Evolutionary conservation across 2,888 invertebrate genomes (phyloP).

Genomic region (Clitarchus hookeri): DNA sequence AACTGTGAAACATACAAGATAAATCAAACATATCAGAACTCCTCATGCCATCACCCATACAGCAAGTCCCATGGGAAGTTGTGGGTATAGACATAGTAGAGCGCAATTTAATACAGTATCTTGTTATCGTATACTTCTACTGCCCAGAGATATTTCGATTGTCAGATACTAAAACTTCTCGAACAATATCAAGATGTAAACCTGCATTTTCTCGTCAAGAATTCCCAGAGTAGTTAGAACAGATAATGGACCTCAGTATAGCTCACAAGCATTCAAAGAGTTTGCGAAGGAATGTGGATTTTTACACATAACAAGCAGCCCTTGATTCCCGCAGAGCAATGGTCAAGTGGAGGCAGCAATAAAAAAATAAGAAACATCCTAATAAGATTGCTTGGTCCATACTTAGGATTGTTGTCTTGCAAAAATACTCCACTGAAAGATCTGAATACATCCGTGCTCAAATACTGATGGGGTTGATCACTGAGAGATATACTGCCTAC

Average conservation of each 20-base stretch:
- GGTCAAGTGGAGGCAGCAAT: neutral
- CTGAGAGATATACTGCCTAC: neutral
- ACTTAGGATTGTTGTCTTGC: neutral
- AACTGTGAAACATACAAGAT: neutral
- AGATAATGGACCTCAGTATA: neutral
- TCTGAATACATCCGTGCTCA: neutral
- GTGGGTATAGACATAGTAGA: neutral
- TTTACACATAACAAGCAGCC: neutral
- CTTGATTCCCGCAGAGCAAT: neutral
- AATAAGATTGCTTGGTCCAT: neutral
- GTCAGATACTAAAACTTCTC: neutral
- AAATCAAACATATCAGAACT: neutral
- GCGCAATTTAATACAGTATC: neutral
- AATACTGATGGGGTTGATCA: neutral
- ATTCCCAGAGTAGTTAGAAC: neutral
- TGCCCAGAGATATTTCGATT: neutral
- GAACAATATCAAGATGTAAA: neutral
- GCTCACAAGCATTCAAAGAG: neutral
- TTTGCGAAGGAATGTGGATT: neutral
- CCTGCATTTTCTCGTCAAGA: neutral
- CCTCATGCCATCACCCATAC: neutral
- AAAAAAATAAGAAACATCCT: neutral
- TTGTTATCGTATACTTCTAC: neutral
- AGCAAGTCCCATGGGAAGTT: neutral
- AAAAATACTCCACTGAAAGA: neutral